Percentiles rank a stretch among this genome's conserved stretches.
Evolutionary conservation across 2,113 vertebrate genomes (phyloP).

Genomic region (Hylia prasina): DNA sequence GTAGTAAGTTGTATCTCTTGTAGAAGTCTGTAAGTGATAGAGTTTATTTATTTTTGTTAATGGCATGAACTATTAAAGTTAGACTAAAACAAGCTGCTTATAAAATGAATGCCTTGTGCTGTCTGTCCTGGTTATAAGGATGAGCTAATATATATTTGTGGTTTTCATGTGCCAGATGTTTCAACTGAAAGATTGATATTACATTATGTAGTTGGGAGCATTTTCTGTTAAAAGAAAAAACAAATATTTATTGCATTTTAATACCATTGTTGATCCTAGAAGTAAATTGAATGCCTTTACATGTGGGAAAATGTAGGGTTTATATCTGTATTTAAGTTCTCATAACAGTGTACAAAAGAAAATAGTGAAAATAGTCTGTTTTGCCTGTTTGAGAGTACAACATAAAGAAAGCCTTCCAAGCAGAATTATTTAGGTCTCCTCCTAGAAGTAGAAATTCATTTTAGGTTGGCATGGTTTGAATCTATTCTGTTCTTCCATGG

Average conservation of each 20-base stretch:
- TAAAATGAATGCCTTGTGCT: background rate
- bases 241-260: background rate
- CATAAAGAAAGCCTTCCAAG: constrained; percentile 49
- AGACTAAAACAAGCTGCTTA: background rate
- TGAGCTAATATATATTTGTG: background rate
- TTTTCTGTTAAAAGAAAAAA: background rate
- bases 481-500: background rate
- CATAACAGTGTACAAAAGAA: background rate
- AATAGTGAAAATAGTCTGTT: constrained; percentile 58
- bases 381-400: constrained; percentile 35
- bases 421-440: constrained; percentile 58
- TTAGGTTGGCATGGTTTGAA: constrained; percentile 36
- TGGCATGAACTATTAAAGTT: background rate
- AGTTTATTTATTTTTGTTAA: background rate
- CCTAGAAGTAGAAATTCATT: constrained; percentile 42
- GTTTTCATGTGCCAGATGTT: background rate
- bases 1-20: background rate
- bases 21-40: background rate
- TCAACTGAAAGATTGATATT: background rate
- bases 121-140: background rate
- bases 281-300: background rate
- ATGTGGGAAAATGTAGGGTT: constrained; percentile 11
- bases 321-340: constrained; percentile 29
- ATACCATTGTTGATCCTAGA: background rate
- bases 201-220: background rate